Evolutionary conservation across 2,797 vertebrate species (phyloP), one percentile per base, ranked within the genome.

Genomic region (Acomys russatus): DNA sequence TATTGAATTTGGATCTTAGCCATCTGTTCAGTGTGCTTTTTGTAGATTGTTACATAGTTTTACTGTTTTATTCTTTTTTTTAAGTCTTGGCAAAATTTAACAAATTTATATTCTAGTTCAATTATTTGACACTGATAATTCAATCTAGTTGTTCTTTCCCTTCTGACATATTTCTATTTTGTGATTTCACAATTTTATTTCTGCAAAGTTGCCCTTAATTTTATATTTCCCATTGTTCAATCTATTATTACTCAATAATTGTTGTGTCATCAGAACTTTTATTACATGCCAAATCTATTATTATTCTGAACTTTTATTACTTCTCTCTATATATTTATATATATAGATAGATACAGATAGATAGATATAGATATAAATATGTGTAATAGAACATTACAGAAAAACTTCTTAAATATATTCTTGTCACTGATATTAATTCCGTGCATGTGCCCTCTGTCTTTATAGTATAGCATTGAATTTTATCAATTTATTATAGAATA

Each of bases 161-260:
- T 61, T 4, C 0, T 77, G 10, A 25, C 44, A 38, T 82, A 85
- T 86, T 96, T 94, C 49, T 94, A 95, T 92, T 85, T 78, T 63
- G 85, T n/a, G 71, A 86, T 71, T 89, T 3, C 68, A 59, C 74
- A 82, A 91, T 74, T 94, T 85, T 59, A 61, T 87, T 92, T 88
- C 49, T 92, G 18, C 12, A 80, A 93, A 93, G 77, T 73, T 93
- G 33, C 80, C 95, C 23, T 28, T 82, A 92, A 88, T 80, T 94
- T 91, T 28, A 80, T 8, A 77, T 79, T 83, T 63, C 10, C 12
- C 20, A 33, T 71, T 85, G 35, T 68, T 15, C 33, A 38, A 17
- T 22, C 7, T 94, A 91, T 85, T 76, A 44, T 94, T 95, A 82
- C 15, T 94, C 78, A 79, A 88, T 89, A 94, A 17, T 51, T 91